Conservation (phyloP, 2,797 vertebrate species). For the Scolopax rusticola region DNA sequence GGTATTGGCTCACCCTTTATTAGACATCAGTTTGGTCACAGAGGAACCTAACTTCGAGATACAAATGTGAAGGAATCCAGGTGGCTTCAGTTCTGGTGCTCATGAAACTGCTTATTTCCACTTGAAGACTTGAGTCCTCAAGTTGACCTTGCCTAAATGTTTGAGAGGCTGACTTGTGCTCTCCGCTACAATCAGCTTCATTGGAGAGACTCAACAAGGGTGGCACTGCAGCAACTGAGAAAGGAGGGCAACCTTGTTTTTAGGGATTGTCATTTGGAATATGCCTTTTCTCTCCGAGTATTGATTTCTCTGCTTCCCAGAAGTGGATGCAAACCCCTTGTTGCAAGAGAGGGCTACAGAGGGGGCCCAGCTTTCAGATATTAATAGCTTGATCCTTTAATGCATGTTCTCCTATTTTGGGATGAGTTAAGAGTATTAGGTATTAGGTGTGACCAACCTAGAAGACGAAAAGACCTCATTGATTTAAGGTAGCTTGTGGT, state of each 20-base stretch:
- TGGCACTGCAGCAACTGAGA: neutral
- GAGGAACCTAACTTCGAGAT: neutral
- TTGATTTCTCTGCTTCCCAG: neutral
- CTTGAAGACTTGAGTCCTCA: neutral
- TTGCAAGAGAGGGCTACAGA: neutral
- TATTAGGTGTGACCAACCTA: neutral
- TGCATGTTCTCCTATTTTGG: neutral
- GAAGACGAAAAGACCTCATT: neutral
- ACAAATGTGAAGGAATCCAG: neutral
- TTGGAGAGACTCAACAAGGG: neutral
- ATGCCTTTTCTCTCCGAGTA: neutral
- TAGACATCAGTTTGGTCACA: slow-evolving; percentile 24
- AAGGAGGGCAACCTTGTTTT: neutral
- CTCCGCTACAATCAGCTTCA: neutral
- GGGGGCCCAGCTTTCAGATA: neutral
- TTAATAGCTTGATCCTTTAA: neutral
- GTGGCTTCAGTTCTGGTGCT: neutral
- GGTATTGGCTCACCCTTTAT: slow-evolving; percentile 56
- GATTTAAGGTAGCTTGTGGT: slow-evolving; percentile 6
- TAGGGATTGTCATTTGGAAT: neutral
- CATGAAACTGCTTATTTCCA: neutral
- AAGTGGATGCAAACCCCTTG: neutral
- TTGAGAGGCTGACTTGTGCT: neutral
- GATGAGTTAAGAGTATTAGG: neutral
- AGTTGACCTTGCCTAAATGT: neutral